Evolutionary conservation across 30 jellyfish, hydroid and myxozoan species (phyloP), one percentile per base, ranked within the genome.

Genomic region (Catostylus mosaicus): DNA sequence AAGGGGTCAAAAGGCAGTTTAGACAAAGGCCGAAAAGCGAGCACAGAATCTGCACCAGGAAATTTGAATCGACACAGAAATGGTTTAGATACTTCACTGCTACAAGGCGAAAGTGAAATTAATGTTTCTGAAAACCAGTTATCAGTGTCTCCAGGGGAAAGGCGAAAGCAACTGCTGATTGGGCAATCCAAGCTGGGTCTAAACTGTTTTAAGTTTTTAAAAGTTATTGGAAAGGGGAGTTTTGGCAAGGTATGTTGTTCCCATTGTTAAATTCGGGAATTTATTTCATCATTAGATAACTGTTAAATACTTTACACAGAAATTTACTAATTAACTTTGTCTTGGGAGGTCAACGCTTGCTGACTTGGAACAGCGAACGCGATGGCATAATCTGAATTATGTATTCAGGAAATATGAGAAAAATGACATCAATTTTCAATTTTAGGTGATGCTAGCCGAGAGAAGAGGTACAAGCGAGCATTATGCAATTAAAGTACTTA

Each of bases 161-260:
- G 78, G 50, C 38, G 95, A 61, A 82, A 90, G 57, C 85, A 67
- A 30, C 33, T 75, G 38, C 22, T 30, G n/a, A 73, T 74, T 22
- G 96, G 50, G 32, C 67, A 60, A 10, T 57, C 85, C n/a, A 82
- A 68, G 24, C 51, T 82, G 9, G 85, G 85, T 27, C 63, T 82
- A 23, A 62, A 86, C 47, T 86, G 96, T 1, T 92, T 92, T 59
- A 80, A 96, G 32, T 92, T 67, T 68, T 73, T 92, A 12, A 92
- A 86, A 80, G 98, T 92, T 22, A 89, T 92, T 52, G 98, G 98
- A 1, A 92, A 92, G 76, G 98, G 98, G 16, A 92, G 98, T 78
- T 92, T 92, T 83, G 98, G 98, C 56, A 92, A 92, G 98, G 98
- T 92, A 67, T 30, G 89, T 23, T 61, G 2, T 6, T 33, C 6